Conservation (phyloP, 2,113 vertebrate genomes). For the Trochalopteron elliotii region DNA sequence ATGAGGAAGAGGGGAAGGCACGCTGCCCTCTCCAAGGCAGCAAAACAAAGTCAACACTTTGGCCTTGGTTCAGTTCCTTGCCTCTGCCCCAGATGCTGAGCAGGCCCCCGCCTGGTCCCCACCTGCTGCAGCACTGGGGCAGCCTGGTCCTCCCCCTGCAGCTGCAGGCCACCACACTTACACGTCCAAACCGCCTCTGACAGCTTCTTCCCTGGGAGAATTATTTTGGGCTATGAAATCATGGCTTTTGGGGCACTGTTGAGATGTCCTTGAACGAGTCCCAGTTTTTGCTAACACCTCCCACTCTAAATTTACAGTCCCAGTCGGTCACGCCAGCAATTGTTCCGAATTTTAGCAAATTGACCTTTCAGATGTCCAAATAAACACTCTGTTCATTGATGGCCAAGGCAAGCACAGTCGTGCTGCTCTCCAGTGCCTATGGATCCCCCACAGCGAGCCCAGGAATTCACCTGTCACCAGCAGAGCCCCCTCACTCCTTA, state of each 20-base stretch:
- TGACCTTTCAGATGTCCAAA: slow-evolving; percentile 47
- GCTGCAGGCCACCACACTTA: background rate
- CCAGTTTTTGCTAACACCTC: slow-evolving; percentile 46
- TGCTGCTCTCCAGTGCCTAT: background rate
- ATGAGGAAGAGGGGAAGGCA: background rate
- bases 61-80: background rate
- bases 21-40: background rate
- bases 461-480: background rate
- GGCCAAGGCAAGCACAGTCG: background rate
- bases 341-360: background rate
- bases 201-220: slow-evolving; percentile 28
- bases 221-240: slow-evolving; percentile 50
- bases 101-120: background rate
- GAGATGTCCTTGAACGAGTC: slow-evolving; percentile 38
- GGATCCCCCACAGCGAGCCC: background rate
- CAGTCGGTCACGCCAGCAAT: background rate
- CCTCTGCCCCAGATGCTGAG: background rate
- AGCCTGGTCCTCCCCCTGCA: background rate
- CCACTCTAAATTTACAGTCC: slow-evolving; percentile 41
- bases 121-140: background rate
- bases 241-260: slow-evolving; percentile 36
- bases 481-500: background rate
- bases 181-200: background rate
- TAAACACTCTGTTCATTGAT: slow-evolving; percentile 5
- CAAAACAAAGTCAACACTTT: background rate